A percentile compares a stretch with the other conserved stretches of the same genome.
These are phyloP conservation scores for Bradypodion ventrale DNA, from an alignment of 2,797 vertebrate genomes.

Conservation along the genomic window DNA sequence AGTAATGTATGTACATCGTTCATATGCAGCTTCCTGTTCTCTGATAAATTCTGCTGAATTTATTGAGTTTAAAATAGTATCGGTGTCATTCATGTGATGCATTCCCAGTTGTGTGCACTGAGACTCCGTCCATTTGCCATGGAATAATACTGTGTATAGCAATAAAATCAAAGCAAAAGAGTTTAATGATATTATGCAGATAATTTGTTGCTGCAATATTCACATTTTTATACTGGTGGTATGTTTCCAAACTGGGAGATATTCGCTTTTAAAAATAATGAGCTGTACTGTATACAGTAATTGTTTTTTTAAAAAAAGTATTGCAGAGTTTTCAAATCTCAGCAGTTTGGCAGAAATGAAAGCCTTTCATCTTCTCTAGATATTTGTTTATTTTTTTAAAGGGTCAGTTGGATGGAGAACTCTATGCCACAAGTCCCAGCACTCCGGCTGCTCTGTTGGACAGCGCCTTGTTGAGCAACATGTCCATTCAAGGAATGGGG, in stretches of 20 bases:
- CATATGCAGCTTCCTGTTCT: too few species aligned
- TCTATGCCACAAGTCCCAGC: neutral
- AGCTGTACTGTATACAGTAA: too few species aligned
- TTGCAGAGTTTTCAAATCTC: neutral
- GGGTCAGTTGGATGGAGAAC: neutral
- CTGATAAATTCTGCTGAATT: too few species aligned
- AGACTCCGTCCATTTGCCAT: too few species aligned
- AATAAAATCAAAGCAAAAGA: too few species aligned
- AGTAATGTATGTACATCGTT: too few species aligned
- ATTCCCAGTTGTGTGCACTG: too few species aligned
- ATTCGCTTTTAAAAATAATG: neutral
- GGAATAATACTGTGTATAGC: too few species aligned
- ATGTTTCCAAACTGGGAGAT: neutral
- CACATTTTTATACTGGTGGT: neutral
- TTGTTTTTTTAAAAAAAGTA: neutral
- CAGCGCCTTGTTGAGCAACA: neutral
- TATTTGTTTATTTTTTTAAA: neutral
- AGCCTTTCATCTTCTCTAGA: neutral
- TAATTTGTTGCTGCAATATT: neutral
- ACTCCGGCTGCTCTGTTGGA: neutral
- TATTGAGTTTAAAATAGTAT: too few species aligned
- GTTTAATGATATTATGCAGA: too few species aligned
- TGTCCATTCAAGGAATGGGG: neutral
- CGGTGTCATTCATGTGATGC: too few species aligned
- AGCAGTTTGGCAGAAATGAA: neutral